Conservation (phyloP, 2,797 vertebrate species). For the Alfaro cultratus region DNA sequence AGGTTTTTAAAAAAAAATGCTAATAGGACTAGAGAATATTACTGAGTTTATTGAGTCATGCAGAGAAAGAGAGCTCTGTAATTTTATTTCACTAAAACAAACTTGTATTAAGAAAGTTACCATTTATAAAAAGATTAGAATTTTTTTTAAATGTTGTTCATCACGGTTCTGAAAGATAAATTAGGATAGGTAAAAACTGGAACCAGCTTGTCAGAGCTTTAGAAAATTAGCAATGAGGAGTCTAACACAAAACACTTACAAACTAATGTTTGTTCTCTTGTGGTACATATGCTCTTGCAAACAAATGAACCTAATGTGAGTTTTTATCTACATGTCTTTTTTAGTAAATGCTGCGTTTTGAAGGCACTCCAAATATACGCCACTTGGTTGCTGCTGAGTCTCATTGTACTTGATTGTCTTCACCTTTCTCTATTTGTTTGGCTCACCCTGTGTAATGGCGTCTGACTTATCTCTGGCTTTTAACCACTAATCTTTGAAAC, state of each 20-base stretch:
- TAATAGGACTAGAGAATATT: neutral
- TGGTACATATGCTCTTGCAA: neutral
- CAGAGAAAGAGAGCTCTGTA: neutral
- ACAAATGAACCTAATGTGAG: conserved; percentile 41
- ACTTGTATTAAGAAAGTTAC: neutral
- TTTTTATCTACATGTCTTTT: conserved; percentile 41
- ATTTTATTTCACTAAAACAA: neutral
- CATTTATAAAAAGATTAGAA: neutral
- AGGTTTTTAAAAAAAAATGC: neutral
- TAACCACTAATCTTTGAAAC: conserved; percentile 61
- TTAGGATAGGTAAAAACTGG: neutral
- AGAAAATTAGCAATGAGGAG: neutral
- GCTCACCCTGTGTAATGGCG: conserved; percentile 26
- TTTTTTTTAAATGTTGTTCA: neutral
- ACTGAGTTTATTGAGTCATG: neutral
- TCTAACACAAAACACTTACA: neutral
- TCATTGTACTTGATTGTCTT: conserved; percentile 32
- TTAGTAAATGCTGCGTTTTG: conserved; percentile 15
- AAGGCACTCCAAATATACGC: conserved; percentile 53
- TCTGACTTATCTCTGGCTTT: conserved; percentile 51
- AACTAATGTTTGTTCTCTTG: conserved; percentile 8
- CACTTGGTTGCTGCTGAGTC: conserved; percentile 15
- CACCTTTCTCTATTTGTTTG: conserved; percentile 12
- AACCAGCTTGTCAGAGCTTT: neutral
- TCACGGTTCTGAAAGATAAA: neutral